These are phyloP conservation scores for Frankliniella intonsa DNA, from an alignment of 2,888 invertebrate genomes.

Conservation along the genomic window DNA sequence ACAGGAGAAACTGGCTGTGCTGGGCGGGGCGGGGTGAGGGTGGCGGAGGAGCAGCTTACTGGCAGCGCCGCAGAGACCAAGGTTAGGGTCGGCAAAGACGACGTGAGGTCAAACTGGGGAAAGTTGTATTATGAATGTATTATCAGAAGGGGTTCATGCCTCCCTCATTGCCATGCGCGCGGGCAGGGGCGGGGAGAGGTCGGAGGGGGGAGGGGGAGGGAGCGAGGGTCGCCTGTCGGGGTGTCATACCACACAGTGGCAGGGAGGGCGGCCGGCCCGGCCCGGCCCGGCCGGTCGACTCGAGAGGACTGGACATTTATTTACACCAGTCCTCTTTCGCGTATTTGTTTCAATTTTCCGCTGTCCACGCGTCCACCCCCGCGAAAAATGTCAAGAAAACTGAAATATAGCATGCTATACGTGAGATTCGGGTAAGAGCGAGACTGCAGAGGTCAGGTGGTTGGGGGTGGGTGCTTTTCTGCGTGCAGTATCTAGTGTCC, in stretches of 20 bases:
- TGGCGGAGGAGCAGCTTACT: not conserved
- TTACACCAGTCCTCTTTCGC: too few species aligned
- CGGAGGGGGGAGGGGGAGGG: not conserved
- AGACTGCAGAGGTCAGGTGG: too few species aligned
- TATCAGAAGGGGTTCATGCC: not conserved
- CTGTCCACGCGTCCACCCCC: too few species aligned
- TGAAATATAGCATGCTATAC: too few species aligned
- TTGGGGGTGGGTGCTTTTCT: too few species aligned
- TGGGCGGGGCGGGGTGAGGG: not conserved
- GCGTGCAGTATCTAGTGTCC: too few species aligned
- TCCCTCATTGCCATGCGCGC: not conserved
- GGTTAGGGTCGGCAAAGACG: not conserved
- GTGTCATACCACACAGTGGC: not conserved
- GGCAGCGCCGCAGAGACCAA: not conserved
- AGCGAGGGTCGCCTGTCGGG: not conserved
- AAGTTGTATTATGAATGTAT: conserved; percentile 8
- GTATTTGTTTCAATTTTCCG: too few species aligned
- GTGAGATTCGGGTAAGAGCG: too few species aligned
- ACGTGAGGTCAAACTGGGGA: not conserved
- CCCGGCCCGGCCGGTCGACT: too few species aligned
- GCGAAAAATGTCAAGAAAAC: too few species aligned
- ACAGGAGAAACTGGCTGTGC: not conserved
- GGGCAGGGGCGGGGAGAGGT: not conserved
- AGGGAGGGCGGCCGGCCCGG: not conserved
- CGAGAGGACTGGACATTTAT: too few species aligned